Evolutionary conservation across 2,113 vertebrate genomes (phyloP).

Genomic region (Cercocebus atys): DNA sequence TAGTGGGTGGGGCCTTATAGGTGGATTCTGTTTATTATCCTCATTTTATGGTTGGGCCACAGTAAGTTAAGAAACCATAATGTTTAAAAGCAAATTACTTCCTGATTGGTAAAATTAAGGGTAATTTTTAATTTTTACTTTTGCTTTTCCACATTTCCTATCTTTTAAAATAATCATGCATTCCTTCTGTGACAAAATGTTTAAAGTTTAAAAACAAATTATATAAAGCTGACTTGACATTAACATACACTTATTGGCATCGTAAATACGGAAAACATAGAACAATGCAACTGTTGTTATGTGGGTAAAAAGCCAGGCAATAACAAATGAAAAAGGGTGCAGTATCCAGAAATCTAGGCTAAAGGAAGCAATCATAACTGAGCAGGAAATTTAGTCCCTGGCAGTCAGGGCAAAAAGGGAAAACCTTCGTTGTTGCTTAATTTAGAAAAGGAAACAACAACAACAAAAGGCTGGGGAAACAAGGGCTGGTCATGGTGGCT

Average conservation of each 20-base stretch:
- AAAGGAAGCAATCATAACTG: neutral
- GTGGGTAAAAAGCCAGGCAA: neutral
- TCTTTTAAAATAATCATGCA: neutral
- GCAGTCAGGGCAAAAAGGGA: neutral
- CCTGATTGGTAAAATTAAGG: neutral
- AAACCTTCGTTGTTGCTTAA: neutral
- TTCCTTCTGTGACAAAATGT: neutral
- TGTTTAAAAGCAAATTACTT: slow-evolving; percentile 11
- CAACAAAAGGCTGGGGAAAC: too few species aligned
- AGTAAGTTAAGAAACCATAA: neutral
- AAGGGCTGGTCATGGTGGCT: too few species aligned
- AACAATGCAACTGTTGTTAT: neutral
- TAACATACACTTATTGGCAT: neutral
- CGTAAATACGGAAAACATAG: neutral
- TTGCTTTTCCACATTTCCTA: slow-evolving; percentile 9
- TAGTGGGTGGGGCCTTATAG: neutral
- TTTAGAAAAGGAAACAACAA: too few species aligned
- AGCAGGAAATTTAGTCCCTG: neutral
- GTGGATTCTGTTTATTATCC: neutral
- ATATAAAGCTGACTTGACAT: neutral
- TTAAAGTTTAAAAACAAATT: slow-evolving; percentile 40
- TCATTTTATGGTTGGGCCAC: neutral
- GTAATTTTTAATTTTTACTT: neutral
- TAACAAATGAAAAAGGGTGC: neutral
- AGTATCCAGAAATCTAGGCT: neutral